Evolutionary conservation across 2,797 vertebrate genomes (phyloP).

Genomic region (Dermochelys coriacea): DNA sequence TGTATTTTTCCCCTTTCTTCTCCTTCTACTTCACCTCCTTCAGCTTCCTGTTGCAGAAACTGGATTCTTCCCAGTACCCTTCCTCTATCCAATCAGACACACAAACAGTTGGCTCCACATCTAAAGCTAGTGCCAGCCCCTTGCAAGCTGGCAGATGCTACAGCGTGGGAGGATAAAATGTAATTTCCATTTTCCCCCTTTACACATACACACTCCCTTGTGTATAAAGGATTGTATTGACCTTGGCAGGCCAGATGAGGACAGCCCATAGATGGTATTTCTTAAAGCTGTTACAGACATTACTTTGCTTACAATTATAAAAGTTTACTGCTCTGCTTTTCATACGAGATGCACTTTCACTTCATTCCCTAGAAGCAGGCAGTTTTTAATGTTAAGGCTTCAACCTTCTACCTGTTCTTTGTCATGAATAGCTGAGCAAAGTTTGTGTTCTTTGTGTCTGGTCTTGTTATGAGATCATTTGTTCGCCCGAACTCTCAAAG

Average conservation of each 20-base stretch:
- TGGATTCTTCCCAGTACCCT: neutral
- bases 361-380: neutral
- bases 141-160: neutral
- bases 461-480: rapidly evolving
- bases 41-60: neutral
- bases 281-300: neutral
- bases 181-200: conserved; percentile 31
- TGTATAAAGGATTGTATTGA: conserved; percentile 18
- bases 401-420: neutral
- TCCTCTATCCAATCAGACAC: neutral
- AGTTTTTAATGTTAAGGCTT: neutral
- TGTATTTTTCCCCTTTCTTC: neutral
- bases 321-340: neutral
- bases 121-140: neutral
- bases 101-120: neutral
- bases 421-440: neutral
- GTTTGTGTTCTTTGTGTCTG: neutral
- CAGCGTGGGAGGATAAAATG: conserved; percentile 48
- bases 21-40: neutral
- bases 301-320: neutral
- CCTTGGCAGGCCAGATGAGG: conserved; percentile 41
- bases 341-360: neutral
- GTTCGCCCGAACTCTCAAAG: neutral
- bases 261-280: conserved; percentile 27
- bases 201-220: neutral